phyloP scores from a whole-genome alignment of 2,888 invertebrate genomes.

The Unio delphinus region DNA sequence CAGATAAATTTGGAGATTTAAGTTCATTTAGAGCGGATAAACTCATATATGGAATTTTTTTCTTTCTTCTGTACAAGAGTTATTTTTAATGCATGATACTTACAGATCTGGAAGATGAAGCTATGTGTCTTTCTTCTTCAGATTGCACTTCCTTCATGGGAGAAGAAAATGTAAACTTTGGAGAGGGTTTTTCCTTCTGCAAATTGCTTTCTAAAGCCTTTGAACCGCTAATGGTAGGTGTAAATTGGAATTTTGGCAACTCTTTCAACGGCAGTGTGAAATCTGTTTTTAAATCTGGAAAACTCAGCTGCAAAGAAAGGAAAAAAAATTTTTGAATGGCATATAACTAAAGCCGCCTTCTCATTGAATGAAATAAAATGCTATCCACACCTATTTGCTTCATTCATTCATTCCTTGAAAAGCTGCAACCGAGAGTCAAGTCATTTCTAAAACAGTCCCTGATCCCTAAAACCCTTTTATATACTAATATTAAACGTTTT shows the following conservation, averaged over 20 bases:
- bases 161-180: slow-evolving; percentile 56
- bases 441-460: too few relatives aligned
- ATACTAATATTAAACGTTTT: too few relatives aligned
- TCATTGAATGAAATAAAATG: too few relatives aligned
- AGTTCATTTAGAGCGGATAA: not conserved
- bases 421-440: too few relatives aligned
- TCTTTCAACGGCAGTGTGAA: slow-evolving; percentile 76
- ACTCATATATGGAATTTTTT: not conserved
- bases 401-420: too few relatives aligned
- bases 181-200: slow-evolving; percentile 5
- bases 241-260: slow-evolving; percentile 76
- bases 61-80: too few relatives aligned
- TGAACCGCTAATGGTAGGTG: slow-evolving; percentile 4
- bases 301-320: slow-evolving; percentile 38
- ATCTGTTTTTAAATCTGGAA: slow-evolving; percentile 66
- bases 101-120: slow-evolving; percentile 15
- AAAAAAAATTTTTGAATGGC: not conserved
- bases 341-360: not conserved
- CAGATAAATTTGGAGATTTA: too few relatives aligned
- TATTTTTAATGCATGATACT: slow-evolving; percentile 1
- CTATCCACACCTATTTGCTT: too few relatives aligned
- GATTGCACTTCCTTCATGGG: slow-evolving; percentile 48
- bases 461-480: too few relatives aligned
- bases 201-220: slow-evolving; percentile 1
- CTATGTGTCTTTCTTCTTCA: slow-evolving; percentile 16